These are phyloP conservation scores for Leptopilina drosophilae DNA, from an alignment of 2,888 invertebrate genomes.

Conservation along the genomic window DNA sequence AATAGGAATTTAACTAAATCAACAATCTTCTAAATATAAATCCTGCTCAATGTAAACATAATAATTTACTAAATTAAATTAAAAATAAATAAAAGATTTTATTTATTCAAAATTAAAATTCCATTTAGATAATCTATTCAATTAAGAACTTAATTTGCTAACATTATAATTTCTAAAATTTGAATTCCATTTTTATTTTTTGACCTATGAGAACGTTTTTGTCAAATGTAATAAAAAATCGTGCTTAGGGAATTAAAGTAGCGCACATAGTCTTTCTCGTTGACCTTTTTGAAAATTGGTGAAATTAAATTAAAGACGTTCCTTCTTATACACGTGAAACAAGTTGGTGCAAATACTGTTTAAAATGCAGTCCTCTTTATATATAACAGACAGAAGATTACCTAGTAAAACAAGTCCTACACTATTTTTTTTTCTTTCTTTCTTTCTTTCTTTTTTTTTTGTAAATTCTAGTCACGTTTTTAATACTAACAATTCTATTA, in stretches of 20 bases:
- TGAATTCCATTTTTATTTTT: no score
- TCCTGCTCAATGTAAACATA: no score
- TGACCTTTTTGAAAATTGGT: slow-evolving; percentile 18
- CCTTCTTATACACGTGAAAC: slow-evolving; percentile 10
- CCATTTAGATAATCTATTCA: no score
- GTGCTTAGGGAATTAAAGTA: not conserved
- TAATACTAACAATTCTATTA: slow-evolving; percentile 15
- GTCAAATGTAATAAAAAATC: not conserved
- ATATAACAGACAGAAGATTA: slow-evolving; percentile 1
- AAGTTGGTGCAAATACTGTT: slow-evolving; percentile 8
- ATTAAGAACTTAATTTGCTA: no score
- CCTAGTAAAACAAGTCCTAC: not conserved
- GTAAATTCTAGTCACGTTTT: slow-evolving; percentile 10
- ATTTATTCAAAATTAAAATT: no score
- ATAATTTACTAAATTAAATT: no score
- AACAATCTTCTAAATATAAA: no score
- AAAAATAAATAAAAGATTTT: no score
- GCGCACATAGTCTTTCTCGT: no score
- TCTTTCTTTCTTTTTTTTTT: not conserved
- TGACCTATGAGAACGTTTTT: not conserved
- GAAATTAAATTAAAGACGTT: slow-evolving; percentile 28
- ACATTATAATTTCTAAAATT: not conserved
- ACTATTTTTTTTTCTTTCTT: no score
- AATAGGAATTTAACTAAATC: no score
- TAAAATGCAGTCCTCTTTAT: slow-evolving; percentile 12